These are phyloP conservation scores for Chrysopa pallens DNA, from an alignment of 1,140 invertebrate genomes.

Conservation along the genomic window DNA sequence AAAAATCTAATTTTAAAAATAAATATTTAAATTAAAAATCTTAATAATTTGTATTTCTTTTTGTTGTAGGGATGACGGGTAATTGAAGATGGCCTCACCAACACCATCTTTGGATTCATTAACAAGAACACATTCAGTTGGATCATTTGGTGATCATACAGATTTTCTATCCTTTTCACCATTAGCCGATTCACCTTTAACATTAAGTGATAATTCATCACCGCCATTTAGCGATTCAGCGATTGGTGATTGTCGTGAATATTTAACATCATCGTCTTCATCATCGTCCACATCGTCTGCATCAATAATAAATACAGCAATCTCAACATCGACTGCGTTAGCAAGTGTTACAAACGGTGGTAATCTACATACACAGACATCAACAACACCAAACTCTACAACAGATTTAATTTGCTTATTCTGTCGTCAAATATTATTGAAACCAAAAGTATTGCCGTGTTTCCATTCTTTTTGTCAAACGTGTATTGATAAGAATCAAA, in stretches of 20 bases:
- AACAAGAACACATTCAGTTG: constrained; percentile 72
- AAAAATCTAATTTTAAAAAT: no score
- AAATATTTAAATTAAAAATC: no score
- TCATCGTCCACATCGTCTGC: constrained; percentile 4
- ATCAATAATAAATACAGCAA: constrained; percentile 4
- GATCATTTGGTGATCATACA: constrained; percentile 55
- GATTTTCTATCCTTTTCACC: constrained; percentile 32
- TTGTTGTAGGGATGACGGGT: constrained; percentile 42
- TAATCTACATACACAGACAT: neutral
- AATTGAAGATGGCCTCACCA: constrained; percentile 60
- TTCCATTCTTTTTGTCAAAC: constrained; percentile 68
- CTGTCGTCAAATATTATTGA: constrained; percentile 58
- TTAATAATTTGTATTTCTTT: constrained; percentile 7
- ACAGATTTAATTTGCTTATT: constrained; percentile 53
- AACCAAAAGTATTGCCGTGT: constrained; percentile 59
- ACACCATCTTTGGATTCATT: constrained; percentile 81
- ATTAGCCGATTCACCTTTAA: constrained; percentile 52
- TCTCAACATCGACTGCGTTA: neutral
- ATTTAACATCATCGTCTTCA: neutral
- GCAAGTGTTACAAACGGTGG: constrained; percentile 1
- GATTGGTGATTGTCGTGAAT: constrained; percentile 40
- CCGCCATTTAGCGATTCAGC: constrained; percentile 63
- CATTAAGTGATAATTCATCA: constrained; percentile 55
- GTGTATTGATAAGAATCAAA: constrained; percentile 55
- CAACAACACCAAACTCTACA: constrained; percentile 22